phyloP scores from a whole-genome alignment of 2,113 vertebrate genomes.

The Grammomys dolichurus region DNA sequence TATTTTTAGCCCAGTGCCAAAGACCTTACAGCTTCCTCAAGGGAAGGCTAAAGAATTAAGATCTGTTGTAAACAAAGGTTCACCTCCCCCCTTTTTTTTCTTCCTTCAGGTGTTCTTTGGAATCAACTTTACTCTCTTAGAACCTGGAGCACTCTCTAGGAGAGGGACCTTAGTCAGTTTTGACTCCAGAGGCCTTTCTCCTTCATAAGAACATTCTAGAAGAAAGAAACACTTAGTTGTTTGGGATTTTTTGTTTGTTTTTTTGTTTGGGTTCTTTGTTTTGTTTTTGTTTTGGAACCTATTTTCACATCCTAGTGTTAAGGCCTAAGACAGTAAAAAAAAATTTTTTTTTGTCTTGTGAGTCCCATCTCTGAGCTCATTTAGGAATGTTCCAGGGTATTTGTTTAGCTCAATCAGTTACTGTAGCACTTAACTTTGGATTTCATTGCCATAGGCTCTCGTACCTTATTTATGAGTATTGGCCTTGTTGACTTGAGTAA shows the following conservation, averaged over 20 bases:
- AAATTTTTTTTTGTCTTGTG: not conserved
- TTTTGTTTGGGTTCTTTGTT: too few relatives aligned
- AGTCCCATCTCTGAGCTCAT: not conserved
- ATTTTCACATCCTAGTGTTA: constrained; percentile 16
- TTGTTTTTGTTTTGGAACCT: not conserved
- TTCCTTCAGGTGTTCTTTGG: constrained; percentile 61
- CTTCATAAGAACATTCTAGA: not conserved
- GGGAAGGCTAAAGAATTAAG: constrained; percentile 77
- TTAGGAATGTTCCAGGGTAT: not conserved
- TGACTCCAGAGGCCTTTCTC: not conserved
- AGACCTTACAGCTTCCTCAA: constrained; percentile 75
- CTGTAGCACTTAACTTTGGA: not conserved
- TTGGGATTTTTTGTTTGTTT: too few relatives aligned
- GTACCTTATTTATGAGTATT: constrained; percentile 9
- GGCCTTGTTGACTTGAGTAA: not conserved
- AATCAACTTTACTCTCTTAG: constrained; percentile 61
- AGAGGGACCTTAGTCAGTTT: constrained; percentile 11
- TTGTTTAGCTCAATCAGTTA: constrained; percentile 15
- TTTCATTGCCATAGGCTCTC: constrained; percentile 1
- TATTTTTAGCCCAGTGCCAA: constrained; percentile 78
- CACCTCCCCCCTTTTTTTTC: not conserved
- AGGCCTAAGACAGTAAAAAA: not conserved
- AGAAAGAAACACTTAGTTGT: not conserved
- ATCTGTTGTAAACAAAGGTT: constrained; percentile 79
- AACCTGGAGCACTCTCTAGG: constrained; percentile 18